Percentiles rank a stretch among this genome's conserved stretches.
These are phyloP conservation scores for Microtus richardsoni DNA, from an alignment of 2,113 vertebrate species.

Conservation along the genomic window DNA sequence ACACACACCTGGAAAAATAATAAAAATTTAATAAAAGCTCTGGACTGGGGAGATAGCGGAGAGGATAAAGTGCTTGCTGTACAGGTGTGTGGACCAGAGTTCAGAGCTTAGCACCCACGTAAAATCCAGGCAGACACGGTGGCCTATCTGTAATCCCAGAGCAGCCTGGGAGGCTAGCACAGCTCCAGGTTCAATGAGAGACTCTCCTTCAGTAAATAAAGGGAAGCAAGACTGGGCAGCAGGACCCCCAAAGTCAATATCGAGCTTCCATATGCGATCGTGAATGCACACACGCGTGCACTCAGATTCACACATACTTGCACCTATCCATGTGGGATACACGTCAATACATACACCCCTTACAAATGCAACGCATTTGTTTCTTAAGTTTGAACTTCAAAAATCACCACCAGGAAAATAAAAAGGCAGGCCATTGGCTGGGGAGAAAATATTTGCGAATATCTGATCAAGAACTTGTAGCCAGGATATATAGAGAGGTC, in stretches of 20 bases:
- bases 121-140: neutral
- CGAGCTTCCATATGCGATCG: neutral
- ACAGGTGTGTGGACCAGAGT: no score
- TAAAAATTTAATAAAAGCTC: neutral
- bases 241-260: neutral
- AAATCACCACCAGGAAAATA: neutral
- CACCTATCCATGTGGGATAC: neutral
- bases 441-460: constrained; percentile 28
- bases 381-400: neutral
- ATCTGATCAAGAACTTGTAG: neutral
- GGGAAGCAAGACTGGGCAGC: neutral
- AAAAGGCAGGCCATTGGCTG: neutral
- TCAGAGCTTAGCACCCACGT: neutral
- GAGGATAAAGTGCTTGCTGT: neutral
- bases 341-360: no score
- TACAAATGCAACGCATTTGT: neutral
- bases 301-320: neutral
- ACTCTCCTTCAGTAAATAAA: neutral
- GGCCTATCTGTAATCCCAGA: neutral
- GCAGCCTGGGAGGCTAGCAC: neutral
- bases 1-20: neutral
- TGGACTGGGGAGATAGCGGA: neutral
- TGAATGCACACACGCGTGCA: neutral
- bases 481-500: neutral
- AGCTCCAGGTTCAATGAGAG: neutral